Evolutionary conservation across 2,888 invertebrate species (phyloP).

Genomic region (Eustalomyia histrio): DNA sequence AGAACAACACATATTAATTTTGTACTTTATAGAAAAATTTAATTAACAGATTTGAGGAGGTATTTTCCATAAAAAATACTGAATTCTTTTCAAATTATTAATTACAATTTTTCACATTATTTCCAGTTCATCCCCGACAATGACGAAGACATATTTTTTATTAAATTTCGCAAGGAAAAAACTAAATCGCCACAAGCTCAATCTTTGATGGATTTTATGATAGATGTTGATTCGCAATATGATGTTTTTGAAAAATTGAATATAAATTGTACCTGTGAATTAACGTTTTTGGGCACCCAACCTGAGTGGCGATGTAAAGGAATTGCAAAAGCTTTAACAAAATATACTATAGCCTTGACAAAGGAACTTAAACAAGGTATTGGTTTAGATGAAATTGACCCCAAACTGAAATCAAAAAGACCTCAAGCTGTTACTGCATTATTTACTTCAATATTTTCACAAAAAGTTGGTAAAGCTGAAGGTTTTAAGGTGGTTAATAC

Average conservation of each 20-base stretch:
- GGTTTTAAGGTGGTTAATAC: slow-evolving; percentile 81
- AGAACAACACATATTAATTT: too few species aligned
- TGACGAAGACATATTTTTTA: slow-evolving; percentile 73
- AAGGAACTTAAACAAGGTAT: slow-evolving; percentile 79
- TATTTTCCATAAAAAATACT: too few species aligned
- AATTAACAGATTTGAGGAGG: too few species aligned
- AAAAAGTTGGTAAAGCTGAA: slow-evolving; percentile 81
- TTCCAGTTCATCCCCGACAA: slow-evolving; percentile 70
- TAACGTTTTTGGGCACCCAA: slow-evolving; percentile 84
- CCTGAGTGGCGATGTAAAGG: slow-evolving; percentile 81
- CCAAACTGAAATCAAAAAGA: slow-evolving; percentile 68
- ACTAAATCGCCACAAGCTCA: slow-evolving; percentile 82
- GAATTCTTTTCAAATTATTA: too few species aligned
- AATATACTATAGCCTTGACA: slow-evolving; percentile 82
- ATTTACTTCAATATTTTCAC: slow-evolving; percentile 82
- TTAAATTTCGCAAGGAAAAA: slow-evolving; percentile 76
- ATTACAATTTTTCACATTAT: too few species aligned
- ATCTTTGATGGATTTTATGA: slow-evolving; percentile 84
- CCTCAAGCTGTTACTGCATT: slow-evolving; percentile 81
- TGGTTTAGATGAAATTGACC: slow-evolving; percentile 77
- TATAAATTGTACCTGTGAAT: slow-evolving; percentile 83
- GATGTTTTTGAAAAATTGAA: slow-evolving; percentile 84
- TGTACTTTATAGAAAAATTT: too few species aligned
- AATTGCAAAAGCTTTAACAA: slow-evolving; percentile 81
- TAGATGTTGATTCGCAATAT: slow-evolving; percentile 82